Evolutionary conservation across 1,140 invertebrate species (phyloP).

Genomic region (Laupala kohalensis): DNA sequence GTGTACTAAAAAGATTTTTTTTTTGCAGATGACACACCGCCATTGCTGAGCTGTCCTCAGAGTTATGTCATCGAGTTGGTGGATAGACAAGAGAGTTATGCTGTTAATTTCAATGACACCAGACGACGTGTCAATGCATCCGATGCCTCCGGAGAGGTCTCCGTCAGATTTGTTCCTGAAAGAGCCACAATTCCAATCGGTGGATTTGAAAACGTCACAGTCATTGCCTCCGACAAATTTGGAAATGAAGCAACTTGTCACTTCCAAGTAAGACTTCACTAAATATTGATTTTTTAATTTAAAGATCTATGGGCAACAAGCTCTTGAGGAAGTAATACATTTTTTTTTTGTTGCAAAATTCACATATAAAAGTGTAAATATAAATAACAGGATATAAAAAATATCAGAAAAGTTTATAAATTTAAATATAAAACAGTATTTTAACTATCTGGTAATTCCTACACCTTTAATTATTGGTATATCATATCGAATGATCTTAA

Average conservation of each 20-base stretch:
- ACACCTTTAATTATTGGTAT: no score
- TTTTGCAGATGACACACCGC: constrained; percentile 72
- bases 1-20: background rate
- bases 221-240: constrained; percentile 74
- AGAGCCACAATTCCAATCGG: constrained; percentile 75
- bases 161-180: constrained; percentile 69
- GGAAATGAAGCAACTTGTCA: constrained; percentile 83
- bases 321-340: no score
- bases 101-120: constrained; percentile 87
- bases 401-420: no score
- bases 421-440: no score
- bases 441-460: no score
- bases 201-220: constrained; percentile 89
- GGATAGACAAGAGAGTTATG: constrained; percentile 78
- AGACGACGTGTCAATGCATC: constrained; percentile 70
- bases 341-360: no score
- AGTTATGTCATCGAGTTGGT: constrained; percentile 88
- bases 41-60: constrained; percentile 84
- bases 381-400: no score
- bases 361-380: no score
- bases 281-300: constrained; percentile 3
- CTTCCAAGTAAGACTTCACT: constrained; percentile 61
- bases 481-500: no score
- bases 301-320: background rate
- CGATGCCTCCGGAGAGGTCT: constrained; percentile 81